Percentiles rank a stretch among this genome's conserved stretches.
Conservation (phyloP, 2,888 invertebrate genomes). For the Heliconius ethilla region DNA sequence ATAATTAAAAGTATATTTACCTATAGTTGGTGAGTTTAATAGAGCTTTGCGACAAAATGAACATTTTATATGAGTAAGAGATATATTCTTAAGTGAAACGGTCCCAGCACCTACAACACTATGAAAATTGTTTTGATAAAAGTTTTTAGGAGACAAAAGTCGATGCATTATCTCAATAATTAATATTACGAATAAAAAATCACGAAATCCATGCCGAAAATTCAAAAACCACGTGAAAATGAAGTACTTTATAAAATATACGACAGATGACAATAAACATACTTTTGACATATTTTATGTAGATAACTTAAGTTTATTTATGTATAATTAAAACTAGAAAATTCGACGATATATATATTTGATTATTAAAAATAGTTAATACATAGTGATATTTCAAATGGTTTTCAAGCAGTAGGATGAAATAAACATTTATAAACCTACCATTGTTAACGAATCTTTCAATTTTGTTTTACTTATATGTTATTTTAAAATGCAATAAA, state of each 20-base stretch:
- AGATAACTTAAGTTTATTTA: conserved; percentile 9
- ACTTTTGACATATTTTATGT: conserved; percentile 1
- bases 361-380: too few relatives aligned
- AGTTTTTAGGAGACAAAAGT: conserved; percentile 66
- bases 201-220: conserved; percentile 59
- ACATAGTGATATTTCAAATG: neutral
- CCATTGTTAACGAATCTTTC: too few relatives aligned
- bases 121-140: conserved; percentile 70
- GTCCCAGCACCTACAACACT: conserved; percentile 58
- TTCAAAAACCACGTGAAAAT: conserved; percentile 49
- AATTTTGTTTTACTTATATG: too few relatives aligned
- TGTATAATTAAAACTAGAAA: neutral
- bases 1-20: conserved; percentile 50
- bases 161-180: conserved; percentile 70
- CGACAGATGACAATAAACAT: conserved; percentile 14
- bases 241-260: conserved; percentile 25
- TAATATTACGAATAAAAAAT: conserved; percentile 48
- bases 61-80: conserved; percentile 69
- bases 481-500: too few relatives aligned
- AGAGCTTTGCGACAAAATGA: conserved; percentile 72
- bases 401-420: neutral
- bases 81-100: conserved; percentile 53
- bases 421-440: neutral
- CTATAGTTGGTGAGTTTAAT: conserved; percentile 62
- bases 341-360: neutral